Evolutionary conservation across 2,113 vertebrate genomes (phyloP).

Genomic region (Bubo scandiacus): DNA sequence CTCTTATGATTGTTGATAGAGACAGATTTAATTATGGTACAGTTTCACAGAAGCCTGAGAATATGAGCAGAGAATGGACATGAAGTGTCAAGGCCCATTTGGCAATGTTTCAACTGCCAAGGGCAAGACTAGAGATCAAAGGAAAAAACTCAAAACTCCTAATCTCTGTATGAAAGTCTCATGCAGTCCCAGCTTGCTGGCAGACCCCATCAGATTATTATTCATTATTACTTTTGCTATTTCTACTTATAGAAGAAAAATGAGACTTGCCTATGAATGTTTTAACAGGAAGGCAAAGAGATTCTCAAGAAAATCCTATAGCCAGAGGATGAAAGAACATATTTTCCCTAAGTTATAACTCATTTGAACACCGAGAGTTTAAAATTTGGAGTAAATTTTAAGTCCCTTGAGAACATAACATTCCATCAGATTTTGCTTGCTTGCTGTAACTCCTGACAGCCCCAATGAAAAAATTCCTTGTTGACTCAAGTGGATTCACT

Average conservation of each 20-base stretch:
- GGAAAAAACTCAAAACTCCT: not conserved
- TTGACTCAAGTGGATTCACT: not conserved
- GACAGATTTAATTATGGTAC: not conserved
- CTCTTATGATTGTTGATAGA: not conserved
- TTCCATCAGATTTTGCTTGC: not conserved
- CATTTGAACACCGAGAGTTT: not conserved
- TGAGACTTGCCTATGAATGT: not conserved
- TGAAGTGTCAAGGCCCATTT: conserved; percentile 14
- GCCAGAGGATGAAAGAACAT: not conserved
- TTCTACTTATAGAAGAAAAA: conserved; percentile 17
- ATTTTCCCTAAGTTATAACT: not conserved
- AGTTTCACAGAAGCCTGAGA: conserved; percentile 1
- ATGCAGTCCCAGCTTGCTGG: not conserved
- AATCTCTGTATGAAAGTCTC: conserved; percentile 7
- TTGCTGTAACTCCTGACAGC: not conserved
- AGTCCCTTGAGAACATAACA: not conserved
- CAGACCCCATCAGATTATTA: not conserved
- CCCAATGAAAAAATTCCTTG: not conserved
- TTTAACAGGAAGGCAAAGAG: not conserved
- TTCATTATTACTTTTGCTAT: not conserved
- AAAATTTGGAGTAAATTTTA: not conserved
- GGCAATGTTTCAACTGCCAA: conserved; percentile 7
- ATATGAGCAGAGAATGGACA: not conserved
- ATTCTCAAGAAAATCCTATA: not conserved
- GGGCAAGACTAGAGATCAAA: conserved; percentile 39